Evolutionary conservation across 2,888 invertebrate species (phyloP).

Genomic region (Drosophila diplacantha): DNA sequence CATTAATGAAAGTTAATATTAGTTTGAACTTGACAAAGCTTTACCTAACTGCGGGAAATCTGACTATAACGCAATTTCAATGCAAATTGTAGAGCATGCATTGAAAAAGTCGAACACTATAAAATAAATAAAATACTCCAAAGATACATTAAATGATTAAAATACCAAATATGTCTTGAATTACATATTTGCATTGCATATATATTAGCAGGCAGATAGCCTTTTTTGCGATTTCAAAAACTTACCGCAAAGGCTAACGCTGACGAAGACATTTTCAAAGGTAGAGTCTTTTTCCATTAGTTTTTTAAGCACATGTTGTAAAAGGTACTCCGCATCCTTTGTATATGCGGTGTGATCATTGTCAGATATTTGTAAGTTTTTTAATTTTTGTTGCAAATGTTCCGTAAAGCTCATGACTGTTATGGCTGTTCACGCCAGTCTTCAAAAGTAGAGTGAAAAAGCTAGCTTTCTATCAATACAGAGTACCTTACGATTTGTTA

Average conservation of each 20-base stretch:
- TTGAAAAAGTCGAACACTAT: too few relatives aligned
- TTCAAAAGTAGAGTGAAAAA: neutral
- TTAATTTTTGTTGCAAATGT: neutral
- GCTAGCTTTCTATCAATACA: neutral
- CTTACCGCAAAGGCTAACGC: slow-evolving; percentile 4
- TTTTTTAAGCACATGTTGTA: neutral
- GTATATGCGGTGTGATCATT: neutral
- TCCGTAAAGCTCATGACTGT: neutral
- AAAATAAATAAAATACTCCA: too few relatives aligned
- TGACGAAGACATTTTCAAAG: neutral
- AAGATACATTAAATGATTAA: too few relatives aligned
- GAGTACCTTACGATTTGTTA: slow-evolving; percentile 1
- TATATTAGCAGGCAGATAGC: too few relatives aligned
- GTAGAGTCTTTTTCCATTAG: neutral
- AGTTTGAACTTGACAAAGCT: too few relatives aligned
- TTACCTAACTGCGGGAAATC: too few relatives aligned
- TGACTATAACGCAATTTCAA: too few relatives aligned
- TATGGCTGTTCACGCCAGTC: neutral
- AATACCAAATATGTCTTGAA: too few relatives aligned
- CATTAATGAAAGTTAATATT: too few relatives aligned
- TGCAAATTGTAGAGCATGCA: too few relatives aligned
- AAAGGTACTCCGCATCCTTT: neutral
- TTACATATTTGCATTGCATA: too few relatives aligned
- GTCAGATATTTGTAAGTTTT: neutral
- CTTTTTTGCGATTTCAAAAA: neutral